Base-by-base conservation (phyloP, 1,140 invertebrate species). In the Argopecten irradians region DNA sequence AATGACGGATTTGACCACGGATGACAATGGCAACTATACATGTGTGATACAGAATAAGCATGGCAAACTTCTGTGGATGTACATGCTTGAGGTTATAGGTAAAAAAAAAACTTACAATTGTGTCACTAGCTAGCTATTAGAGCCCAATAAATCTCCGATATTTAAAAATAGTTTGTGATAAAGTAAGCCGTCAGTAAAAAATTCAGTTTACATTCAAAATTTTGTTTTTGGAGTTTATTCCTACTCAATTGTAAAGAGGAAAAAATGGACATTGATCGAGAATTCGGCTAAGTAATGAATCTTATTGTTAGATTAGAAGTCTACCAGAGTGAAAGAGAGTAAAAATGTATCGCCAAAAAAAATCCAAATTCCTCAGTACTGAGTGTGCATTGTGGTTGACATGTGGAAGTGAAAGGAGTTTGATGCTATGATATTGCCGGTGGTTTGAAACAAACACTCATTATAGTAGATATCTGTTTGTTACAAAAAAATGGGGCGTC, bases 21-120 rank as follows among this genome's bases (percentile, higher is more conserved):
- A 97, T 16, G 98, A 99, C 92, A 97, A 96, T 82, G 98, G 98
- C 33, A 97, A 97, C 92, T 99, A 99, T 93, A 98, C 97, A 0
- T 99, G 98, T 93, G 95, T 97, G 35, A 97, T 98, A 9, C 97
- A 97, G 95, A 99, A 99, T 93, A 93, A 95, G 11, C 93, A 97
- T 28, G 98, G 97, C 11, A 98, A 97, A 92, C 97, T 98, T 85
- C 96, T 97, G 55, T 97, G 97, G 93, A 97, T 97, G 0, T 97
- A 96, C 92, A 96, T 96, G 89, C 96, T 98, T 9, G 96, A 97
- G 87, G 96, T 98, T 85, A 96, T 97, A 90, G 97, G 98, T 98
- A 96, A 22, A 71, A 7, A 71, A 71, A 2, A 13, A 8, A 8
- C 13, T 8, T 39, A 8, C 5, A 39, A 39, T n/a, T n/a, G n/a